Evolutionary conservation across 37 sponge, comb jelly and placozoan species (phyloP).

Genomic region (Axinella damicornis): DNA sequence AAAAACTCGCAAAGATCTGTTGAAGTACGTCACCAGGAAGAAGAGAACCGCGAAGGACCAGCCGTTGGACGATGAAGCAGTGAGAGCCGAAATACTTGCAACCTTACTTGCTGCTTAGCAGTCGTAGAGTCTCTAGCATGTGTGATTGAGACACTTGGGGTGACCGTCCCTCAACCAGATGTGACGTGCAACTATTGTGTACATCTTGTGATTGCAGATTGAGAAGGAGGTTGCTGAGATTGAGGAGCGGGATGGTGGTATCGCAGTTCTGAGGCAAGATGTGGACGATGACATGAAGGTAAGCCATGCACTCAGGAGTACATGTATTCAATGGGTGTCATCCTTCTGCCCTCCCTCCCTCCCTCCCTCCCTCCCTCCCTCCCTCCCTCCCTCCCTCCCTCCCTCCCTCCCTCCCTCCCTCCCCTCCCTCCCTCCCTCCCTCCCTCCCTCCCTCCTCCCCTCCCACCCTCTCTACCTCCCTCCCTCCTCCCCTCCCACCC

Average conservation of each 20-base stretch:
- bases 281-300: slow-evolving; percentile 68
- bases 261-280: slow-evolving; percentile 55
- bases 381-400: not conserved
- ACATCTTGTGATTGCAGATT: slow-evolving; percentile 12
- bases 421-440: not conserved
- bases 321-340: not conserved
- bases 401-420: not conserved
- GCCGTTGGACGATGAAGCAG: slow-evolving; percentile 46
- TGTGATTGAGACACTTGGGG: too few species aligned
- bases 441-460: not conserved
- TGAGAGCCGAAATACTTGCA: not conserved
- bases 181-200: too few species aligned
- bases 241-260: slow-evolving; percentile 25
- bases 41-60: slow-evolving; percentile 41
- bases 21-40: slow-evolving; percentile 76
- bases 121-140: too few species aligned
- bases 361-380: not conserved
- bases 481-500: not conserved
- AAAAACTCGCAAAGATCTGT: slow-evolving; percentile 81
- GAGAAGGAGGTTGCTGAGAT: slow-evolving; percentile 52
- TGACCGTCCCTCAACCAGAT: too few species aligned
- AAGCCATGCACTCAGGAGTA: not conserved
- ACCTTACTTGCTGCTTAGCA: too few species aligned
- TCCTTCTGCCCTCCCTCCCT: not conserved
- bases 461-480: not conserved